These are phyloP conservation scores for cattle (Bos taurus) DNA, from an alignment of 2,113 vertebrate genomes.

Conservation along the genomic window ARS-UCD2.0 NC_037329.1:131835001-131835500, in stretches of 20 bases:
- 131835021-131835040: not conserved
- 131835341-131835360: constrained; percentile 98
- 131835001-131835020: not conserved
- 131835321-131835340: constrained; percentile 98
- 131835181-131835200: not conserved
- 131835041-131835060: not conserved
- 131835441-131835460: not conserved
- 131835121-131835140: not conserved
- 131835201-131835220: constrained; percentile 86
- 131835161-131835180: not conserved
- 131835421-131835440: not conserved
- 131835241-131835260: constrained; percentile 93
- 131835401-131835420: not conserved
- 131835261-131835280: constrained; percentile 99
- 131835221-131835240: constrained; percentile 94
- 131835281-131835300: constrained; percentile 97
- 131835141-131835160: not conserved
- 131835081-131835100: not conserved
- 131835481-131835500: not conserved
- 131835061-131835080: not conserved
- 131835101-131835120: not conserved
- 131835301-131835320: constrained; percentile 99
- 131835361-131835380: constrained; percentile 80
- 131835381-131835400: not conserved
- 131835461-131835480: not conserved